Base-by-base conservation (phyloP, 2,797 vertebrate genomes). In the Sebastes wilsoni region DNA sequence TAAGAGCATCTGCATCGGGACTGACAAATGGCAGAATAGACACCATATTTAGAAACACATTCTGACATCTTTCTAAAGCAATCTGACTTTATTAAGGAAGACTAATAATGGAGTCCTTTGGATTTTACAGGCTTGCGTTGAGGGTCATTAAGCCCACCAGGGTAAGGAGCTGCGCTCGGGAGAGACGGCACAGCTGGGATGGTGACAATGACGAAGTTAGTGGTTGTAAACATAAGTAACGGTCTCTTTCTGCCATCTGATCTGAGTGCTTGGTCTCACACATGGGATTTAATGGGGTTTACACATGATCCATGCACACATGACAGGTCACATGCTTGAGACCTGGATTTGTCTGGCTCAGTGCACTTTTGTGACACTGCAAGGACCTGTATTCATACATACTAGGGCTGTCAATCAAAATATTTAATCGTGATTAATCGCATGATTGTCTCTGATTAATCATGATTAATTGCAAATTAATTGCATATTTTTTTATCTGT, bases 121-220 rank as follows among this genome's bases (percentile, higher is more conserved):
- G 64, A 60, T 82, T 88, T 79, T 86, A 86, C 71, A 80, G 87
- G 78, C 81, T 82, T 77, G 66, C 11, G 78, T 34, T 69, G 76
- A 59, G 91, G 89, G 86, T 92, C 90, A 91, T 94, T 94, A 94
- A 89, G 74, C 84, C 73, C 85, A 72, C 65, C 66, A 8, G 72
- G 79, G 77, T 66, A 69, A 84, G 86, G 70, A 77, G 78, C 82
- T 16, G 61, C n/a, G 59, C 75, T 75, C 4, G 32, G 66, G 86
- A 87, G 82, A 72, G 55, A 38, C 77, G 62, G 62, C 85, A 79
- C 87, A 92, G 90, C 90, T 89, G 88, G 80, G 72, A 55, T 32
- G 77, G 65, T 66, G 93, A 90, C 93, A 90, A 46, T 93, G 91
- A 94, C 75, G 34, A 82, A 94, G 87, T 82, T 84, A 58, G 71